Conservation (phyloP, 2,113 vertebrate species). For the Calyptommatus sinebrachiatus region DNA sequence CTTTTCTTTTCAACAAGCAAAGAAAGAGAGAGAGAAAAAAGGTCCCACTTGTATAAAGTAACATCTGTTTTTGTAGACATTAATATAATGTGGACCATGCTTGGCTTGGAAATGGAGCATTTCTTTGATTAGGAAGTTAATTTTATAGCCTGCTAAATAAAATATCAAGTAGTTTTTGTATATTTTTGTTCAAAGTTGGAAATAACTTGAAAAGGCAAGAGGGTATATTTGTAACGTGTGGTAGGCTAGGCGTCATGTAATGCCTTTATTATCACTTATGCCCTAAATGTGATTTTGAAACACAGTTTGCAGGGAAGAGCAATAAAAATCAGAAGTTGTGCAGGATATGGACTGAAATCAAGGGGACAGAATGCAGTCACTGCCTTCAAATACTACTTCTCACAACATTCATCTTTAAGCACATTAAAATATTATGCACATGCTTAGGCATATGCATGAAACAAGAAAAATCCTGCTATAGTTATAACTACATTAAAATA, state of each 20-base stretch:
- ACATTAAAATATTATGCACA: conserved; percentile 59
- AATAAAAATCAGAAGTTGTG: conserved; percentile 55
- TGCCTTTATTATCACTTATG: conserved; percentile 68
- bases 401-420: conserved; percentile 17
- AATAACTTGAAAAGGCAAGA: conserved; percentile 60
- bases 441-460: conserved; percentile 31
- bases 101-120: conserved; percentile 55
- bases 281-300: conserved; percentile 71
- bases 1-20: conserved; percentile 45
- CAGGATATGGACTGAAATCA: conserved; percentile 38
- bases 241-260: conserved; percentile 51
- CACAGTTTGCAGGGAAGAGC: conserved; percentile 66
- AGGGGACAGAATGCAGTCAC: conserved; percentile 63
- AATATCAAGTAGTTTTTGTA: conserved; percentile 49
- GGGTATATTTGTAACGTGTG: conserved; percentile 40
- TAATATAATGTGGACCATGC: conserved; percentile 53
- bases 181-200: conserved; percentile 51
- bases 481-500: conserved; percentile 43
- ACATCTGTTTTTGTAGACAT: conserved; percentile 56
- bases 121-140: conserved; percentile 60
- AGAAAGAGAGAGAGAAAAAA: conserved; percentile 57
- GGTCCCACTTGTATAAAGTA: conserved; percentile 50
- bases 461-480: conserved; percentile 43
- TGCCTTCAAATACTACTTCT: conserved; percentile 51
- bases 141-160: conserved; percentile 62